Base-by-base conservation (phyloP, 2,113 vertebrate genomes). In the Osmerus eperlanus region DNA sequence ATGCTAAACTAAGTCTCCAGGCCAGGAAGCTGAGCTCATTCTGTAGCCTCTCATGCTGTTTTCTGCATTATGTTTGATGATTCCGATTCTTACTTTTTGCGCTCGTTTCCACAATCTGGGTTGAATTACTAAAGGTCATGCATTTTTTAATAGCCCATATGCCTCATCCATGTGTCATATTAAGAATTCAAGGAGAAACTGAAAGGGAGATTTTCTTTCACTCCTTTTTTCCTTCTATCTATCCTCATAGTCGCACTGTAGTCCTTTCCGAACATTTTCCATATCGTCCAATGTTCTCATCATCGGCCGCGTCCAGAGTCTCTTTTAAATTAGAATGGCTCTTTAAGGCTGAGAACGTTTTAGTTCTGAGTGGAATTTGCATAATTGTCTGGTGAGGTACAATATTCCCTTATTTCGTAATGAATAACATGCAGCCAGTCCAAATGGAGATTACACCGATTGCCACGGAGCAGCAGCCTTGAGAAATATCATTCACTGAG, bases 111-210 rank as follows among this genome's bases (percentile, higher is more conserved):
- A 68, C 81, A 88, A 72, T 83, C 76, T 85, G 83, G 74, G 69
- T 86, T 78, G 76, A 68, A 76, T 85, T 81, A 77, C 77, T 78
- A 71, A 77, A 83, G 78, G 78, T 83, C 81, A 81, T 85, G 75
- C 75, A 83, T 84, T 82, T 84, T 86, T 82, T 77, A 84, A 78
- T 79, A 80, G 76, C 67, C 81, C 84, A 83, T 81, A 85, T 82
- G 83, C 69, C 74, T 84, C 69, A 76, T 76, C 82, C 80, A 79
- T 85, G 77, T 83, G 80, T 76, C 78, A 79, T 75, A 78, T 84
- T 85, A 82, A 85, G 65, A 71, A 85, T 83, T 84, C 74, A 81
- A 82, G 74, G 72, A 81, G 64, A 78, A 83, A 72, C 71, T 47
- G 25, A 81, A 69, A 65, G 29, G 58, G 54, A 62, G 67, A 71